A percentile compares a stretch with the other conserved stretches of the same genome.
Evolutionary conservation across 2,797 vertebrate species (phyloP).

Genomic region (Heteromormyrus szaboi): DNA sequence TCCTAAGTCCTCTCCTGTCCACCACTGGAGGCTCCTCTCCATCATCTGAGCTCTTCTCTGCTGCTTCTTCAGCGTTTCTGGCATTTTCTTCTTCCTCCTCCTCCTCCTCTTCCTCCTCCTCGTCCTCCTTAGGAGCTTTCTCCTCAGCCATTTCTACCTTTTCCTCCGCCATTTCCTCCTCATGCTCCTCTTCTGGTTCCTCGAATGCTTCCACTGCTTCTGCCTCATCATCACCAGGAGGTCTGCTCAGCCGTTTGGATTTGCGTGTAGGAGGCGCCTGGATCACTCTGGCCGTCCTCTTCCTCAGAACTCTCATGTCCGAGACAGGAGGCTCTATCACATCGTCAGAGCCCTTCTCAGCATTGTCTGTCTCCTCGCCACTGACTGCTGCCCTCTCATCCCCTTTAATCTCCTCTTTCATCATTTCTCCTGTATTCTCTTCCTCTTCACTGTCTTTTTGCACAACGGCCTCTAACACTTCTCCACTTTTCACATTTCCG

Average conservation of each 20-base stretch:
- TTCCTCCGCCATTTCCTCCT: constrained; percentile 11
- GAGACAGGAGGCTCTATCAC: constrained; percentile 59
- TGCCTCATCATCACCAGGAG: constrained; percentile 5
- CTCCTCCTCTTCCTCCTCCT: neutral
- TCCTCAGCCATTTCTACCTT: constrained; percentile 7
- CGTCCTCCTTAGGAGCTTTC: constrained; percentile 6
- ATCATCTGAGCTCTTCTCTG: constrained; percentile 23
- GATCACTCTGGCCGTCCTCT: constrained; percentile 19
- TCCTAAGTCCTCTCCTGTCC: constrained; percentile 55
- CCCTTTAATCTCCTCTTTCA: neutral
- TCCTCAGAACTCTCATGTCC: constrained; percentile 51
- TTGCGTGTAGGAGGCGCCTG: constrained; percentile 27
- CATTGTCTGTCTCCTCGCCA: constrained; percentile 44
- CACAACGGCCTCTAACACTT: neutral
- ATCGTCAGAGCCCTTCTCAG: constrained; percentile 67
- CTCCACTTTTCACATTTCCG: constrained; percentile 14
- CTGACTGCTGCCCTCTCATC: constrained; percentile 29
- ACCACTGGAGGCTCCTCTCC: constrained; percentile 37
- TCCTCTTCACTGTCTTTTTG: neutral
- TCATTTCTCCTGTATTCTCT: neutral
- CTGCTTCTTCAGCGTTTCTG: constrained; percentile 9
- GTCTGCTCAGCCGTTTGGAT: constrained; percentile 29
- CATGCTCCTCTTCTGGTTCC: constrained; percentile 14
- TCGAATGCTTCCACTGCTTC: neutral
- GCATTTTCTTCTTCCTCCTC: constrained; percentile 22